These are phyloP conservation scores for Sebastes iracundus DNA, from an alignment of 2,797 vertebrate species.

Conservation along the genomic window DNA sequence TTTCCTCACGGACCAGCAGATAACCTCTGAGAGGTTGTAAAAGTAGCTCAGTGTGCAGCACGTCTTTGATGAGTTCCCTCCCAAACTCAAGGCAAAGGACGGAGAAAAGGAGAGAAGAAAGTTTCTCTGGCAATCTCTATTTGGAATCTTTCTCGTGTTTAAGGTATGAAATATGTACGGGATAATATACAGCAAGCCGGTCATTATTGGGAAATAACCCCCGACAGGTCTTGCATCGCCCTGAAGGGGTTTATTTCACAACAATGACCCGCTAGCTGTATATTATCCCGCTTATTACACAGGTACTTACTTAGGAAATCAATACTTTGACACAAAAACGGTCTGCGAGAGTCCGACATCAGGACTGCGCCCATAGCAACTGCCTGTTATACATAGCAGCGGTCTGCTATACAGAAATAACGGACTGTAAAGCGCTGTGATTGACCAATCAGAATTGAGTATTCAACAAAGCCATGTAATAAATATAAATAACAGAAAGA, in stretches of 20 bases:
- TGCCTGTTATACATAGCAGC: too few species aligned
- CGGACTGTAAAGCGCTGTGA: not conserved
- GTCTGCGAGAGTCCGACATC: not conserved
- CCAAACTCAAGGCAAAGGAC: not conserved
- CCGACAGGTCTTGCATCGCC: not conserved
- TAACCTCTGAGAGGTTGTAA: constrained; percentile 52
- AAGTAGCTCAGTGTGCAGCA: constrained; percentile 31
- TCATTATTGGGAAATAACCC: too few species aligned
- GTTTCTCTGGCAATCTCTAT: not conserved
- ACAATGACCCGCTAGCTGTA: not conserved
- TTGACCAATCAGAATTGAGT: not conserved
- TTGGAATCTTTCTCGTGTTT: not conserved
- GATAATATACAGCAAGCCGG: not conserved
- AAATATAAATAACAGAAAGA: not conserved
- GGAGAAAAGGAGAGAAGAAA: not conserved
- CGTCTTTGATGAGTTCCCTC: constrained; percentile 36
- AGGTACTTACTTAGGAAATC: not conserved
- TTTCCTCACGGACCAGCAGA: constrained; percentile 58
- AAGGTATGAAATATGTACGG: not conserved
- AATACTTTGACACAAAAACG: too few species aligned
- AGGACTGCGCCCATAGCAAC: too few species aligned
- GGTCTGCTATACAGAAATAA: not conserved
- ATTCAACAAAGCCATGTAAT: not conserved
- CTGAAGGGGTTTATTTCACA: not conserved
- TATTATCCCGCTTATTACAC: not conserved